These are phyloP conservation scores for Crocuta crocuta DNA, from an alignment of 2,113 vertebrate species.

Conservation along the genomic window DNA sequence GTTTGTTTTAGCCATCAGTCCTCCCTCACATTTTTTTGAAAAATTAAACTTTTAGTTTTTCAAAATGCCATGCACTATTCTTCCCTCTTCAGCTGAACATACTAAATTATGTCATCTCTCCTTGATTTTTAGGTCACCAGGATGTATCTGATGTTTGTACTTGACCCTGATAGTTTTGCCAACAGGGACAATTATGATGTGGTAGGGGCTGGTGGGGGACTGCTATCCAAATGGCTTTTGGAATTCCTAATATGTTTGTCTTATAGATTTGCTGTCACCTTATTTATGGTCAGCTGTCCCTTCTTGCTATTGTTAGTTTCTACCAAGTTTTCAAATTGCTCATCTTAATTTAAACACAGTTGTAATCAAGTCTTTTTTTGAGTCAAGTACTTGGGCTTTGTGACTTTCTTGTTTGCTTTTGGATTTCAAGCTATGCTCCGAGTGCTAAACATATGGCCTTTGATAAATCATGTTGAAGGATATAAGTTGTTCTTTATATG, in stretches of 20 bases:
- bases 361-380: not conserved
- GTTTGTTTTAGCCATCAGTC: not conserved
- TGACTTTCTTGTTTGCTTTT: slow-evolving; percentile 19
- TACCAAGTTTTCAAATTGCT: slow-evolving; percentile 9
- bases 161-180: not conserved
- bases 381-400: not conserved
- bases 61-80: not conserved
- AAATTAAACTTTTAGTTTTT: not conserved
- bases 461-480: not conserved
- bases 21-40: not conserved
- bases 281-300: not conserved
- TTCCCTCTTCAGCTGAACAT: slow-evolving; percentile 8
- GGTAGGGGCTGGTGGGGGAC: not conserved
- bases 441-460: not conserved
- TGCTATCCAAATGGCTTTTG: not conserved
- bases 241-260: not conserved
- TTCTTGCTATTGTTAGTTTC: not conserved
- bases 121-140: not conserved
- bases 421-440: not conserved
- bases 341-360: slow-evolving; percentile 7
- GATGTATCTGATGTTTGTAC: not conserved
- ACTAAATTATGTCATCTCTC: not conserved
- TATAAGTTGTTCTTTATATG: not conserved
- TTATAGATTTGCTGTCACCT: not conserved
- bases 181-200: not conserved